Evolutionary conservation across 1,140 invertebrate species (phyloP), one percentile per base, ranked within the genome.

Genomic region (Drosophila pandora): DNA sequence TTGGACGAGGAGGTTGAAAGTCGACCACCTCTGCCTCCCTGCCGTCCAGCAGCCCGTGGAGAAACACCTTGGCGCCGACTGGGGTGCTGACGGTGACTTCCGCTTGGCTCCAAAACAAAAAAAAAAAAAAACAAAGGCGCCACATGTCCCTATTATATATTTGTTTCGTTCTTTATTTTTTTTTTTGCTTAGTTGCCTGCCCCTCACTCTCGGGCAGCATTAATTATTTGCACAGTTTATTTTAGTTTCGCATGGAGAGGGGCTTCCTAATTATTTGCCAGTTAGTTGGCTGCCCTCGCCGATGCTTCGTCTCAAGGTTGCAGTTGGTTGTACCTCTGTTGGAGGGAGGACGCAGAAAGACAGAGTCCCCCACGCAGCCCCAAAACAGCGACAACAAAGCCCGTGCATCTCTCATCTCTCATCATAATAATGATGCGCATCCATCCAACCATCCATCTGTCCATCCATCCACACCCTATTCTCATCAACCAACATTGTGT

Each of bases 171-270:
- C 30, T 32, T 13, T 3, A 17, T 17, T 17, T 17, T 13, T 3
- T 23, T 49, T 43, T 56, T 28, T 39, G 32, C 64, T 22, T 6
- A 28, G 59, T 54, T 2, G 5, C 41, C 41, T 17, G 17, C 17
- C 41, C 13, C 41, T 21, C 10, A 12, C 41, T 5, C 13, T 21
- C 13, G 41, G 41, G n/a, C 41, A 43, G 13, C 79, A 82, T 82
- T 82, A 83, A 82, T 82, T 79, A 83, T 82, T 82, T 83, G 60
- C 79, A 62, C 65, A 79, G 75, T 68, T 83, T 84, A 67, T 75
- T 83, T 75, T 71, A 75, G 75, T 34, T 72, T 47, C n/a, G 37
- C 30, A 23, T 47, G 61, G 41, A 41, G 30, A 49, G 41, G 45
- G 52, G 47, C 13, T 53, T 63, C 59, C 78, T 82, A 82, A 82